Conservation (phyloP, 2,797 vertebrate genomes). For the Sebastes elongatus region DNA sequence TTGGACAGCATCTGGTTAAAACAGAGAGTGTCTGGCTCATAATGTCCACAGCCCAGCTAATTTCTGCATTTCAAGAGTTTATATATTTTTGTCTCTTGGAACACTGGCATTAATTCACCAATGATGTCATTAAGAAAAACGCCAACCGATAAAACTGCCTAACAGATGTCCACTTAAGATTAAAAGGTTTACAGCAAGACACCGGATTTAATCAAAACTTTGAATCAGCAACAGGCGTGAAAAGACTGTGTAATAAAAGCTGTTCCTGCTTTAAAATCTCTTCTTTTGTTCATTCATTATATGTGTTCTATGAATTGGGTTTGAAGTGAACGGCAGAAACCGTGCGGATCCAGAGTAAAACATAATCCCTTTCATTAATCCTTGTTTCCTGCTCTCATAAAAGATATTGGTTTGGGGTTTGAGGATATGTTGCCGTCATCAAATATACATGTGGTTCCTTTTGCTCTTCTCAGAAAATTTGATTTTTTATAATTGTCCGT, state of each 20-base stretch:
- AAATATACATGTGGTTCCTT: conserved; percentile 34
- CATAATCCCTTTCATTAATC: conserved; percentile 34
- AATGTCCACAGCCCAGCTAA: not conserved
- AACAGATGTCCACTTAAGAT: conserved; percentile 1
- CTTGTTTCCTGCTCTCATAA: conserved; percentile 19
- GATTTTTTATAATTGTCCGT: conserved; percentile 36
- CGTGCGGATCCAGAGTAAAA: conserved; percentile 12
- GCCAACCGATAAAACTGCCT: not conserved
- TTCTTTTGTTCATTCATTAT: conserved; percentile 14
- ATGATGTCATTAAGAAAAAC: not conserved
- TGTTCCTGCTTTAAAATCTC: not conserved
- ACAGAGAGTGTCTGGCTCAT: not conserved
- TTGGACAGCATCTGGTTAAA: not conserved
- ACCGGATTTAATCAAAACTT: not conserved
- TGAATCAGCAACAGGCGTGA: not conserved
- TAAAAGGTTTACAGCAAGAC: not conserved
- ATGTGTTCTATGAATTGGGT: conserved; percentile 1
- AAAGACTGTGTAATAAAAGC: not conserved
- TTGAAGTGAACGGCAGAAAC: conserved; percentile 9
- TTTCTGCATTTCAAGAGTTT: not conserved
- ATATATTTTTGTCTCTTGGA: conserved; percentile 6
- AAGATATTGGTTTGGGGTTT: conserved; percentile 25
- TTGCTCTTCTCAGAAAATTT: conserved; percentile 34
- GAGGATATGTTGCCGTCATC: conserved; percentile 37
- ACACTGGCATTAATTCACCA: not conserved